These are phyloP conservation scores for Latrodectus hesperus DNA, from an alignment of 2,888 invertebrate species.

Conservation along the genomic window DNA sequence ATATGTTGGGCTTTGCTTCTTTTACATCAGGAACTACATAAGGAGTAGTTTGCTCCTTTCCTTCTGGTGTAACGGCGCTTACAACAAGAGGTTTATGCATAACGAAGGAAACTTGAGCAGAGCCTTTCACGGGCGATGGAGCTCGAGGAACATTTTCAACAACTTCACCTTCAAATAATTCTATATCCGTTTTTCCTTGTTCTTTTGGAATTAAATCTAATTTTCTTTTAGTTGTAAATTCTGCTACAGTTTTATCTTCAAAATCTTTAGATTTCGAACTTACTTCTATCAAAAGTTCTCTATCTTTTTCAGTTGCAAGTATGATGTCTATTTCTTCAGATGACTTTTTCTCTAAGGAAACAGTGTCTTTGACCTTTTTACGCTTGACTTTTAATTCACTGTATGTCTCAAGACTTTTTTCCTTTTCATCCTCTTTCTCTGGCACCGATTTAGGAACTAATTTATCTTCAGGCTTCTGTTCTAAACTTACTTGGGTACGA, in stretches of 20 bases:
- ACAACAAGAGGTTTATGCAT: constrained; percentile 48
- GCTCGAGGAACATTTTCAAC: constrained; percentile 50
- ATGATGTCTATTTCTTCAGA: constrained; percentile 10
- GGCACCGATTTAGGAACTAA: constrained; percentile 14
- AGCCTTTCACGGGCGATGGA: constrained; percentile 13
- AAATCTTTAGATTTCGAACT: background rate
- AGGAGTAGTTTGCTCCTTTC: constrained; percentile 23
- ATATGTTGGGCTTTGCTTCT: constrained; percentile 18
- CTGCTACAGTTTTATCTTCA: background rate
- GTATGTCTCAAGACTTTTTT: constrained; percentile 6
- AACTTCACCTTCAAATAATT: constrained; percentile 45
- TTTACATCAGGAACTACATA: constrained; percentile 1
- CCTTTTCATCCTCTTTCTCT: constrained; percentile 7
- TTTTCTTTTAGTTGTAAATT: too few relatives aligned
- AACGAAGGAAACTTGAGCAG: constrained; percentile 50
- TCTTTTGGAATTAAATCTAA: background rate
- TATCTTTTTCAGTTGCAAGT: background rate
- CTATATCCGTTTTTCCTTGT: constrained; percentile 14
- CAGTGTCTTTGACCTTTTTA: constrained; percentile 22
- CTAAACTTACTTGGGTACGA: background rate
- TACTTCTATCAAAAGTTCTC: constrained; percentile 12
- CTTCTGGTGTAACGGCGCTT: constrained; percentile 32
- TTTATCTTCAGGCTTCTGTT: constrained; percentile 8
- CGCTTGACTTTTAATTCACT: constrained; percentile 14
- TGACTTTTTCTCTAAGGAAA: constrained; percentile 30